These are phyloP conservation scores for Hemicentrotus pulcherrimus DNA, from an alignment of 35 echinoderm and acorn worm genomes.

Conservation along the genomic window DNA sequence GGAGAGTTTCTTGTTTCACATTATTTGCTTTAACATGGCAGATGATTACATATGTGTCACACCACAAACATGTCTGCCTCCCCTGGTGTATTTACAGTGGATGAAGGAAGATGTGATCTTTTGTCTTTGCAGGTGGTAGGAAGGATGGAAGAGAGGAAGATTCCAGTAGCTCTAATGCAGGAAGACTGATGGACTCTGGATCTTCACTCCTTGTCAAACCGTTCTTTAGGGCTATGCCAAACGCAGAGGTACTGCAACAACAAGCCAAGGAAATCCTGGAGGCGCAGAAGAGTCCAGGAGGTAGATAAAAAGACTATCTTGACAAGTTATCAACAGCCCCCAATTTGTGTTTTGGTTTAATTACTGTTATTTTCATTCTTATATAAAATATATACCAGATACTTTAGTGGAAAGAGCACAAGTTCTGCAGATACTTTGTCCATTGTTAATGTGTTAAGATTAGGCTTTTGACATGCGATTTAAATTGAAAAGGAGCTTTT, in stretches of 20 bases:
- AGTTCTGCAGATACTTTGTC: no score
- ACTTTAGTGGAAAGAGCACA: no score
- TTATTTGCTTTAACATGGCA: no score
- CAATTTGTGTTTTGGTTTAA: no score
- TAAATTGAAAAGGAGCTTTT: no score
- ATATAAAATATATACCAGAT: no score
- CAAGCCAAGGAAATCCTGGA: constrained; percentile 85
- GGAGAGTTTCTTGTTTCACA: no score
- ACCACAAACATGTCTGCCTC: constrained; percentile 31
- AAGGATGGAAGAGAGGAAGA: neutral
- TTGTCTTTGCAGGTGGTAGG: neutral
- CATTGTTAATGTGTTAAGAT: no score
- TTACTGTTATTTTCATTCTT: no score
- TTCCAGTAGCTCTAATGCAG: neutral
- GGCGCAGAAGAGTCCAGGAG: constrained; percentile 58
- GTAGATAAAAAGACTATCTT: neutral
- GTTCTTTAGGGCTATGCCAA: constrained; percentile 75
- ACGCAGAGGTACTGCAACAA: constrained; percentile 74
- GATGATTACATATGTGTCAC: constrained; percentile 17
- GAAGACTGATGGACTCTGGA: neutral
- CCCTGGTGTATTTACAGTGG: constrained; percentile 23
- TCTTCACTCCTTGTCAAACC: constrained; percentile 62
- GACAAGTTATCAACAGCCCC: no score
- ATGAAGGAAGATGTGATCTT: neutral
- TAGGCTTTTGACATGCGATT: no score